Evolutionary conservation across 2,113 vertebrate genomes (phyloP).

Genomic region (Cisticola juncidis): DNA sequence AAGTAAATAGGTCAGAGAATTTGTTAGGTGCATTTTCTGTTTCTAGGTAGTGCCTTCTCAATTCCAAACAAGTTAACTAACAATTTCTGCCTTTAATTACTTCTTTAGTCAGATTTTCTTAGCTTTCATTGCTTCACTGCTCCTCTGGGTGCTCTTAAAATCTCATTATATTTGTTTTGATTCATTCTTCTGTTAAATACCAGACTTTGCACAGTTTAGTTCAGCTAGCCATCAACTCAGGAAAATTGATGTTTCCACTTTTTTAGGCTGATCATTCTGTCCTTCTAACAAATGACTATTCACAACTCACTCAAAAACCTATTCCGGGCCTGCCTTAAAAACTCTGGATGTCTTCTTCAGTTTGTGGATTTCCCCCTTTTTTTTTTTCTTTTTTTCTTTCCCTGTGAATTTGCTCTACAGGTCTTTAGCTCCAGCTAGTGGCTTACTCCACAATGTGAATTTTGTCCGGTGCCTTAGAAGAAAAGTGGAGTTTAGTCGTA

Average conservation of each 20-base stretch:
- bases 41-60: background rate
- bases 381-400: fast-evolving
- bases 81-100: background rate
- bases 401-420: conserved; percentile 53
- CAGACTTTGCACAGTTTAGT: background rate
- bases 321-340: background rate
- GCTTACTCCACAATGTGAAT: conserved; percentile 64
- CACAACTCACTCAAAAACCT: background rate
- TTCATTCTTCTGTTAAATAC: background rate
- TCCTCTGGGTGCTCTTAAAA: background rate
- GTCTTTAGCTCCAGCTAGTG: conserved; percentile 75
- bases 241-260: background rate
- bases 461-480: conserved; percentile 10
- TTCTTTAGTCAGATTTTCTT: background rate
- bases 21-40: background rate
- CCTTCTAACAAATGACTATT: background rate
- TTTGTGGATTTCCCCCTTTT: background rate
- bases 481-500: background rate
- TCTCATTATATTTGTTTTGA: background rate
- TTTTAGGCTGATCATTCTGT: background rate
- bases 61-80: background rate
- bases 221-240: background rate
- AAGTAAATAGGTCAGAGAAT: background rate
- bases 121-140: background rate
- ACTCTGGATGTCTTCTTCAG: conserved; percentile 12